These are phyloP conservation scores for Oxytorus armatus DNA, from an alignment of 2,888 invertebrate species.

Conservation along the genomic window DNA sequence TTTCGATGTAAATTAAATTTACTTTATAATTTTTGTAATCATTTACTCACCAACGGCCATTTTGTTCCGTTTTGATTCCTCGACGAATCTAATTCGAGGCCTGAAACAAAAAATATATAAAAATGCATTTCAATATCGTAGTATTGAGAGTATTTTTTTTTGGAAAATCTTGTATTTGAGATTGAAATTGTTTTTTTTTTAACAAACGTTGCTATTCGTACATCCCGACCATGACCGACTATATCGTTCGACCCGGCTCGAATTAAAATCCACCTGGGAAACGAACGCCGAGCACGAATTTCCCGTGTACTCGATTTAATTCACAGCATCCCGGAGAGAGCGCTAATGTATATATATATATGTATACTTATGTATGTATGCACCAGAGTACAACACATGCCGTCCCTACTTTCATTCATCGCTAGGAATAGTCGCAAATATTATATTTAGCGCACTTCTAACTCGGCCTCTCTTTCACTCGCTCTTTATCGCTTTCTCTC, in stretches of 20 bases:
- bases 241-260: background rate
- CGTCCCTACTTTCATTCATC: constrained; percentile 80
- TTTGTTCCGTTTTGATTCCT: constrained; percentile 3
- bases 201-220: background rate
- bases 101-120: constrained; percentile 47
- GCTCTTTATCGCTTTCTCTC: constrained; percentile 19
- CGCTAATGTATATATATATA: too few relatives aligned
- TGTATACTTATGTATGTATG: constrained; percentile 21
- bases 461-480: constrained; percentile 42
- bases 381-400: constrained; percentile 47
- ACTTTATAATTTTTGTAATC: background rate
- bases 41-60: constrained; percentile 63
- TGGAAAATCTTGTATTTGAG: too few relatives aligned
- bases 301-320: constrained; percentile 46
- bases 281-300: constrained; percentile 15
- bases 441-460: constrained; percentile 79
- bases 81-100: constrained; percentile 23
- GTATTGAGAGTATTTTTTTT: constrained; percentile 4
- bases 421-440: constrained; percentile 81
- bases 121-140: background rate
- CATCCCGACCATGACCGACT: constrained; percentile 32
- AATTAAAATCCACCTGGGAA: constrained; percentile 36
- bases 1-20: background rate
- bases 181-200: constrained; percentile 9
- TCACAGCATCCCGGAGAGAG: constrained; percentile 26